A percentile compares a stretch with the other conserved stretches of the same genome.
These are phyloP conservation scores for Bimastos eiseni DNA, from an alignment of 2,888 invertebrate genomes.

Conservation along the genomic window DNA sequence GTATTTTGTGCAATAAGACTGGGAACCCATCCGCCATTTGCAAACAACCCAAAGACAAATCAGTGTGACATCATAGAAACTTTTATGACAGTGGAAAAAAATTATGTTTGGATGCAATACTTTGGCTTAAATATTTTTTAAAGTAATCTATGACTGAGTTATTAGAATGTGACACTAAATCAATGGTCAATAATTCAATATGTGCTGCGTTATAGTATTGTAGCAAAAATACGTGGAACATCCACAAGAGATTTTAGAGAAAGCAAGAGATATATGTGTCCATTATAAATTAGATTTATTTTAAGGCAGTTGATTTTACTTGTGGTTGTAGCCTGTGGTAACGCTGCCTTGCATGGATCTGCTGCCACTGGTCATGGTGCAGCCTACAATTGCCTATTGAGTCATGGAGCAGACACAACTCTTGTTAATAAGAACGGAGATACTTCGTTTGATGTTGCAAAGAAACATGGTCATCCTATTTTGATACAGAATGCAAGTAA, in stretches of 20 bases:
- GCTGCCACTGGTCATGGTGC: not conserved
- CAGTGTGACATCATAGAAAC: no score
- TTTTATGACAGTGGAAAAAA: no score
- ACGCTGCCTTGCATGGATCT: slow-evolving; percentile 3
- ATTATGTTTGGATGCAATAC: no score
- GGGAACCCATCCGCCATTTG: no score
- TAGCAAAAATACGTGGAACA: not conserved
- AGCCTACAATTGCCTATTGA: not conserved
- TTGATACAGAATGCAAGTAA: slow-evolving; percentile 2
- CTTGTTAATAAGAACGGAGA: not conserved
- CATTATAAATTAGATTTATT: not conserved
- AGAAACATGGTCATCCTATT: slow-evolving; percentile 13
- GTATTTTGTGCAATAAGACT: no score
- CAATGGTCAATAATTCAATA: not conserved
- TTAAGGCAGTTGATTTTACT: not conserved
- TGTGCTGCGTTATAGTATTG: not conserved
- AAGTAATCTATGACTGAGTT: no score
- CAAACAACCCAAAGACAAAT: no score
- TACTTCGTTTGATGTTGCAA: not conserved
- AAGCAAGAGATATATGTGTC: not conserved
- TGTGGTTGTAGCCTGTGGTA: not conserved
- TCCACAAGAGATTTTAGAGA: not conserved
- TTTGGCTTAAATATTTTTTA: no score
- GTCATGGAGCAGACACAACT: not conserved
- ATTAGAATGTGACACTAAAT: no score